phyloP scores from a whole-genome alignment of 1,140 invertebrate genomes.

The Drosophila sulfurigaster region DNA sequence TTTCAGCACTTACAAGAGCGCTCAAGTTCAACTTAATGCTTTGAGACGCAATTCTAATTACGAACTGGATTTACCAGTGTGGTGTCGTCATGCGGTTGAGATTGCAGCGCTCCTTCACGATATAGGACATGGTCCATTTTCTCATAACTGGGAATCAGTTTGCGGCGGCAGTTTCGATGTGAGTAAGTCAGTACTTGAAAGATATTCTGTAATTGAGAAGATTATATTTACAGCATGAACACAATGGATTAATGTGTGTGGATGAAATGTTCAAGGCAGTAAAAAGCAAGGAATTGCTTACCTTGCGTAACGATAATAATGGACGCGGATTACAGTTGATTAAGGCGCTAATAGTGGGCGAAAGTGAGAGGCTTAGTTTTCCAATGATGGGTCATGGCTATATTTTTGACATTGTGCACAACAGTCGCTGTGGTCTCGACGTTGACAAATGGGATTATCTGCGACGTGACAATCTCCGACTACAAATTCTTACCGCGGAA shows the following conservation, averaged over 20 bases:
- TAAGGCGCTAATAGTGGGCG: conserved; percentile 71
- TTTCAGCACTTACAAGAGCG: conserved; percentile 60
- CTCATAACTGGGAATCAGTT: conserved; percentile 87
- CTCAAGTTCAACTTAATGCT: conserved; percentile 55
- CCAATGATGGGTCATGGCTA: conserved; percentile 62
- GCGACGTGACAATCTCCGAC: conserved; percentile 86
- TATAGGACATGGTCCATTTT: conserved; percentile 89
- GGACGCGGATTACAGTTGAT: conserved; percentile 70
- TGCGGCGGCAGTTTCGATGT: conserved; percentile 58
- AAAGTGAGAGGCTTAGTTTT: conserved; percentile 46
- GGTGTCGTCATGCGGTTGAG: conserved; percentile 67
- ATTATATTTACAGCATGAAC: conserved; percentile 57
- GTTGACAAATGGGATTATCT: conserved; percentile 92
- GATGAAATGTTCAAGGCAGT: conserved; percentile 66
- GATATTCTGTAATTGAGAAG: neutral
- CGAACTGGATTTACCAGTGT: conserved; percentile 53
- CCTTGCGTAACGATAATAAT: conserved; percentile 58
- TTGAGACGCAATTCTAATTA: conserved; percentile 60
- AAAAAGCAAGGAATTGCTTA: conserved; percentile 30
- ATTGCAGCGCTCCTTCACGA: conserved; percentile 90
- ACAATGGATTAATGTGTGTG: conserved; percentile 56
- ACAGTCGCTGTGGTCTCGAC: conserved; percentile 88
- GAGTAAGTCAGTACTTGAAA: conserved; percentile 11
- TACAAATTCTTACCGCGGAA: conserved; percentile 42
- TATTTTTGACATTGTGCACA: conserved; percentile 87